Percentiles rank a stretch among this genome's conserved stretches.
Conservation (phyloP, 2,888 invertebrate species). For the Pherbina coryleti region DNA sequence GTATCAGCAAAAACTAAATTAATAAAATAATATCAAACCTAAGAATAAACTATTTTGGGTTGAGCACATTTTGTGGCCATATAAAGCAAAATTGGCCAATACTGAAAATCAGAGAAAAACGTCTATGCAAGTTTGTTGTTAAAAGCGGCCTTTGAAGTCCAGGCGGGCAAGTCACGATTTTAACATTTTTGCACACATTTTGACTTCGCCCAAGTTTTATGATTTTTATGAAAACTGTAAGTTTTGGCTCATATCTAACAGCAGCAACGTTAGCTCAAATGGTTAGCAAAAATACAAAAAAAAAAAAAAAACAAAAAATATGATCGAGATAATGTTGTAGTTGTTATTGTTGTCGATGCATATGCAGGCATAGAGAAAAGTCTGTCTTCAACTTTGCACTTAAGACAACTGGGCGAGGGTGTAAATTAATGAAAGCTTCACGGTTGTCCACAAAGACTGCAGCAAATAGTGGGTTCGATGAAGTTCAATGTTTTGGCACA, state of each 20-base stretch:
- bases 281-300: slow-evolving; percentile 48
- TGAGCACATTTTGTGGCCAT: slow-evolving; percentile 24
- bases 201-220: slow-evolving; percentile 25
- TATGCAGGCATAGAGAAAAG: not conserved
- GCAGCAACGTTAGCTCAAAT: no score
- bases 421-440: slow-evolving; percentile 40
- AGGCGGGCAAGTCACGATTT: slow-evolving; percentile 64
- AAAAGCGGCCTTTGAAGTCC: slow-evolving; percentile 13
- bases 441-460: not conserved
- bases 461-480: not conserved
- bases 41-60: slow-evolving; percentile 20
- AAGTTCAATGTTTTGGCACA: slow-evolving; percentile 37
- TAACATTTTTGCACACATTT: slow-evolving; percentile 67
- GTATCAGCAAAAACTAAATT: slow-evolving; percentile 4
- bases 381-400: slow-evolving; percentile 41
- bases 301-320: slow-evolving; percentile 56
- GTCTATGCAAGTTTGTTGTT: not conserved
- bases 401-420: slow-evolving; percentile 39
- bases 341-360: slow-evolving; percentile 13
- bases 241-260: not conserved
- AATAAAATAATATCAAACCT: slow-evolving; percentile 23
- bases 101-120: not conserved
- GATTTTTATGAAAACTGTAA: slow-evolving; percentile 31
- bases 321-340: slow-evolving; percentile 59
- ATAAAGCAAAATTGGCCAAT: slow-evolving; percentile 15